phyloP scores from a whole-genome alignment of 2,797 vertebrate genomes.

The Phoeniculus purpureus region DNA sequence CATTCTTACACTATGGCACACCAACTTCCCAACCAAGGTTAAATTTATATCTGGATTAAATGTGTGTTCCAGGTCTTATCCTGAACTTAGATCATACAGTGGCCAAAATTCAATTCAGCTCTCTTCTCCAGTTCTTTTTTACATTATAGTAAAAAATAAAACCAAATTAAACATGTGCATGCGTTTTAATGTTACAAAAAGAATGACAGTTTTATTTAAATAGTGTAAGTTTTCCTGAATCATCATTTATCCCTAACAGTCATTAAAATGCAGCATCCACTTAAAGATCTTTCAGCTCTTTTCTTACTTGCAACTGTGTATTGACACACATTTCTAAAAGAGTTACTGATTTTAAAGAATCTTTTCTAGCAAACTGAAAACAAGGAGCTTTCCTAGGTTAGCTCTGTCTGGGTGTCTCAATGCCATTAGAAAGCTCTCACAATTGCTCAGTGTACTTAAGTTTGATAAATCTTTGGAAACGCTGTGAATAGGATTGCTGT shows the following conservation, averaged over 20 bases:
- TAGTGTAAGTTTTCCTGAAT: slow-evolving; percentile 23
- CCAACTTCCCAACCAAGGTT: neutral
- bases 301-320: slow-evolving; percentile 57
- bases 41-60: slow-evolving; percentile 3
- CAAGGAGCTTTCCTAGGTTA: slow-evolving; percentile 63
- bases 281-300: neutral
- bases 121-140: neutral
- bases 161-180: neutral
- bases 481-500: slow-evolving; percentile 89
- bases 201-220: neutral
- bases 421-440: slow-evolving; percentile 72
- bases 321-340: slow-evolving; percentile 52
- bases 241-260: slow-evolving; percentile 1
- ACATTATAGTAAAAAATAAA: neutral
- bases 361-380: slow-evolving; percentile 70
- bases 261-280: slow-evolving; percentile 31
- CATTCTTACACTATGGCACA: neutral
- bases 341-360: slow-evolving; percentile 63
- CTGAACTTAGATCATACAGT: neutral
- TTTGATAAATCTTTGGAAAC: slow-evolving; percentile 89
- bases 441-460: slow-evolving; percentile 79
- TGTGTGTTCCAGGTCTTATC: neutral
- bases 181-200: neutral
- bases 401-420: slow-evolving; percentile 65
- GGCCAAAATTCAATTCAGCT: neutral